Conservation (phyloP, 2,888 invertebrate species). For the Timema podura region DNA sequence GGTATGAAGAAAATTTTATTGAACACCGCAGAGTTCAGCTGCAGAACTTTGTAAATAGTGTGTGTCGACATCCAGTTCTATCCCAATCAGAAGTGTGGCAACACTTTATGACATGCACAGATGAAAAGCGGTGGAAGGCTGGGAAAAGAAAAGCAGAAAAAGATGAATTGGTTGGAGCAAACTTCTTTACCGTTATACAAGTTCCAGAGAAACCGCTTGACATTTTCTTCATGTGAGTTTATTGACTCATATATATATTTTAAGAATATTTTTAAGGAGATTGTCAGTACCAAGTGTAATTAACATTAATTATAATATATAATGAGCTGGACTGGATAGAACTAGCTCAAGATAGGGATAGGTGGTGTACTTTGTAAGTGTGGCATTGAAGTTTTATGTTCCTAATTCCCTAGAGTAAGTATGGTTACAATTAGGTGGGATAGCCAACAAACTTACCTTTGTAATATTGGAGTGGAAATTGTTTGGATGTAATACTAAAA, state of each 20-base stretch:
- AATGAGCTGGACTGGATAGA: too few relatives aligned
- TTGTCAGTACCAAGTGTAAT: too few relatives aligned
- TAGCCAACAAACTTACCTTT: too few relatives aligned
- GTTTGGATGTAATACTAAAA: too few relatives aligned
- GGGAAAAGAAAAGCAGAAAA: slow-evolving; percentile 95
- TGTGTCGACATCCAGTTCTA: slow-evolving; percentile 93
- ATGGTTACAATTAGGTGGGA: too few relatives aligned
- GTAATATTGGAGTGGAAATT: too few relatives aligned
- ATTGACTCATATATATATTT: not conserved
- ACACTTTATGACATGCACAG: slow-evolving; percentile 95
- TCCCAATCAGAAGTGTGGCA: slow-evolving; percentile 90
- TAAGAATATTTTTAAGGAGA: too few relatives aligned
- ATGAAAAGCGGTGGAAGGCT: slow-evolving; percentile 95
- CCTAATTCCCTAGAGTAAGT: too few relatives aligned
- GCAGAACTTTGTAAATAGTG: slow-evolving; percentile 95
- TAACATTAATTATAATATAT: too few relatives aligned
- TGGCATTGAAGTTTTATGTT: too few relatives aligned
- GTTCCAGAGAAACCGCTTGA: slow-evolving; percentile 75
- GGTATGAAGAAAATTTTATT: slow-evolving; percentile 96
- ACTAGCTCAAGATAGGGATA: too few relatives aligned
- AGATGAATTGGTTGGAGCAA: slow-evolving; percentile 84
- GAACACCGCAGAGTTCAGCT: slow-evolving; percentile 90
- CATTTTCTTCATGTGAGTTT: slow-evolving; percentile 47
- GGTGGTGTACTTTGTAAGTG: too few relatives aligned
- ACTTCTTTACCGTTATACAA: slow-evolving; percentile 84